phyloP scores from a whole-genome alignment of 2,888 invertebrate species.

The Hypsopygia costalis region DNA sequence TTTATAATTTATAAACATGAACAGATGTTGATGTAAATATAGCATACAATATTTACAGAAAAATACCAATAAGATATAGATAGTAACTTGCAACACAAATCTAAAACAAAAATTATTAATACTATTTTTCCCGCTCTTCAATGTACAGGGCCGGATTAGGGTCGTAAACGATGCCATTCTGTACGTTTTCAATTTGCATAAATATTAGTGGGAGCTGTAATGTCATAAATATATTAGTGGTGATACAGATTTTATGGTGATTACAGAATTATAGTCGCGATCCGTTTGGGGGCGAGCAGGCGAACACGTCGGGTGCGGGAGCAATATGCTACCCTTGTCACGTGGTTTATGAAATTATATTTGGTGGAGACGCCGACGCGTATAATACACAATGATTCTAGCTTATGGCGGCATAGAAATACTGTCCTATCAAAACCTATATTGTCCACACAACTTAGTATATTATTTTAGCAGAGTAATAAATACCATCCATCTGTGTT shows the following conservation, averaged over 20 bases:
- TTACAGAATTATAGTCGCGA: conserved; percentile 66
- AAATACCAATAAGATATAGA: too few relatives aligned
- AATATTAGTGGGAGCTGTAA: conserved; percentile 74
- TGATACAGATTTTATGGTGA: conserved; percentile 80
- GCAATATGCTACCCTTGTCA: conserved; percentile 15
- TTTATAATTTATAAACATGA: too few relatives aligned
- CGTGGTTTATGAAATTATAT: conserved; percentile 13
- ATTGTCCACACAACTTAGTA: too few relatives aligned
- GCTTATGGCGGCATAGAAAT: conserved; percentile 32
- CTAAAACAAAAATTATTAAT: too few relatives aligned
- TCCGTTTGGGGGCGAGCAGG: conserved; percentile 40
- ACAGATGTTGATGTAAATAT: too few relatives aligned
- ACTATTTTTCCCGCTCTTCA: too few relatives aligned
- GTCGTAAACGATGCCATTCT: conserved; percentile 70
- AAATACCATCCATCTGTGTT: too few relatives aligned
- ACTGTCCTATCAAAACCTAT: conserved; percentile 9
- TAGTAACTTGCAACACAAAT: too few relatives aligned
- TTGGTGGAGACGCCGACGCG: conserved; percentile 3
- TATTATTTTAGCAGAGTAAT: too few relatives aligned
- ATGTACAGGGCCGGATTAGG: conserved; percentile 45
- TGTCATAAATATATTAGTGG: conserved; percentile 79
- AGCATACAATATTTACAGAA: too few relatives aligned
- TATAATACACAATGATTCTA: conserved; percentile 2
- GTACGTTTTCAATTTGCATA: conserved; percentile 79
- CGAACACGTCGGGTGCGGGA: neutral